Percentiles rank a stretch among this genome's conserved stretches.
phyloP scores from a whole-genome alignment of 2,113 vertebrate species.

The Myrmecobius fasciatus region DNA sequence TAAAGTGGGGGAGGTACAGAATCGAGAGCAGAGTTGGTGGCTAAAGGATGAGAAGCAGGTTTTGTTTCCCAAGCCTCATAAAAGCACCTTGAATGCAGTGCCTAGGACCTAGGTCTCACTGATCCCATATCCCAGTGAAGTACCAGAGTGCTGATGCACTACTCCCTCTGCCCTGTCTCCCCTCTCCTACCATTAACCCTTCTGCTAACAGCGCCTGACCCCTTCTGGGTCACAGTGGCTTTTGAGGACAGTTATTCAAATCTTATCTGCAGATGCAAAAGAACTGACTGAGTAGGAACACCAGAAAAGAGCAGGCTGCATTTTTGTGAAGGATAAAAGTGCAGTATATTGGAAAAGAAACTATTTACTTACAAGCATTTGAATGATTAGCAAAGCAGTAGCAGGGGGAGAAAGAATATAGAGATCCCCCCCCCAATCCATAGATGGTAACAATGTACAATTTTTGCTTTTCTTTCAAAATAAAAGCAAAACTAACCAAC shows the following conservation, averaged over 20 bases:
- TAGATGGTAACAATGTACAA: neutral
- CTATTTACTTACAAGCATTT: neutral
- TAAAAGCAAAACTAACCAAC: neutral
- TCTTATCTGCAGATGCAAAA: neutral
- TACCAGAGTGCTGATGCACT: neutral
- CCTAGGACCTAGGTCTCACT: neutral
- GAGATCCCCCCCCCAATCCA: neutral
- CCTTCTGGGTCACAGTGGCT: neutral
- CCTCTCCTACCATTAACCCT: neutral
- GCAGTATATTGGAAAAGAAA: neutral
- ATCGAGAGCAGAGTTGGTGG: neutral
- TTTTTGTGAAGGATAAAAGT: neutral
- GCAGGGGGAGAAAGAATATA: neutral
- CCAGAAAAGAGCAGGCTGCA: neutral
- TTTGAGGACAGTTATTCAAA: neutral
- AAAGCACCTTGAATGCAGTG: neutral
- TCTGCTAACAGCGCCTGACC: neutral
- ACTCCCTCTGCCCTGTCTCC: neutral
- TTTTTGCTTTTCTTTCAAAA: neutral
- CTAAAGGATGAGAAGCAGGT: neutral
- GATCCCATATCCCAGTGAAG: neutral
- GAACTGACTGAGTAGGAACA: neutral
- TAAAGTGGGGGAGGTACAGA: neutral
- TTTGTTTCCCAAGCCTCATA: neutral
- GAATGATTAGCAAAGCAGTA: neutral